These are phyloP conservation scores for Aythya fuligula DNA, from an alignment of 2,797 vertebrate genomes.

Conservation along the genomic window DNA sequence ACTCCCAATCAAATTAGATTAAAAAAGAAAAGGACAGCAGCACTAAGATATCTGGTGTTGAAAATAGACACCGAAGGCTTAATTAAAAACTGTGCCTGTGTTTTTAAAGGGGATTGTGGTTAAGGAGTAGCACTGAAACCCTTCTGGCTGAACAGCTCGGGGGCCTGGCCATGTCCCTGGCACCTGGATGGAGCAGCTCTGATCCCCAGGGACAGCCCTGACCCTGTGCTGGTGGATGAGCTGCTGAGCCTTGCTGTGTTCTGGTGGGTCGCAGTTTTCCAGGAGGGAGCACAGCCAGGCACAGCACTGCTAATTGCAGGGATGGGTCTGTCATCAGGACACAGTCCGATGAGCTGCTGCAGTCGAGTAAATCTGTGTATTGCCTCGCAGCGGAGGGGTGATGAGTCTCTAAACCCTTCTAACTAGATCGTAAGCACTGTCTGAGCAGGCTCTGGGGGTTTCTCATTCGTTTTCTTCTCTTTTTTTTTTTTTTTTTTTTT, in stretches of 20 bases:
- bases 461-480: background rate
- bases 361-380: background rate
- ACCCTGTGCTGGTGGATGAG: background rate
- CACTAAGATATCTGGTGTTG: slow-evolving; percentile 30
- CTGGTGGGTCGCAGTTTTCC: slow-evolving; percentile 4
- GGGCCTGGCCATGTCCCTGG: background rate
- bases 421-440: background rate
- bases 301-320: slow-evolving; percentile 1
- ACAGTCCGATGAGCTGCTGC: background rate
- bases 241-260: background rate
- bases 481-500: too few relatives aligned
- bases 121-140: slow-evolving; percentile 44
- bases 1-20: slow-evolving; percentile 52
- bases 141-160: background rate
- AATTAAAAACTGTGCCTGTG: slow-evolving; percentile 54
- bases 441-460: background rate
- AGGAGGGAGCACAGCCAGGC: background rate
- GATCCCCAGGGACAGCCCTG: background rate
- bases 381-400: background rate
- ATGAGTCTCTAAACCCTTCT: background rate
- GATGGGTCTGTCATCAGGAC: background rate
- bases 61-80: slow-evolving; percentile 58
- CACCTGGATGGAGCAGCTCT: background rate
- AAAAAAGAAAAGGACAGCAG: slow-evolving; percentile 29
- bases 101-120: slow-evolving; percentile 17